A percentile compares a stretch with the other conserved stretches of the same genome.
Evolutionary conservation across 2,797 vertebrate species (phyloP).

Genomic region (Malurus splendens): DNA sequence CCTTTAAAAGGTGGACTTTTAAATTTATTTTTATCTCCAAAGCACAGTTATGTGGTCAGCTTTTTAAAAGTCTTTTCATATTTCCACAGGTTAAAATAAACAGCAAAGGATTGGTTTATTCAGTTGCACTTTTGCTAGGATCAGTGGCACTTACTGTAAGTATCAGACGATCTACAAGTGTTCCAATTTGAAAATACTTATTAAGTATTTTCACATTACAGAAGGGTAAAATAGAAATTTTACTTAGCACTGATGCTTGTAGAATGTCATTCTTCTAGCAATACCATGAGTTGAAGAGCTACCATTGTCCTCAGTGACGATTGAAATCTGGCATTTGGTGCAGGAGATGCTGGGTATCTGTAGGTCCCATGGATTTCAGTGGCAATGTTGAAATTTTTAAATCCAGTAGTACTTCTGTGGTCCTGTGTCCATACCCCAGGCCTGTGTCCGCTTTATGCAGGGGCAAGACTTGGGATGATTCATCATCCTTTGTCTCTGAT

Average conservation of each 20-base stretch:
- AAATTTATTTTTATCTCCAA: background rate
- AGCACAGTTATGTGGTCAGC: background rate
- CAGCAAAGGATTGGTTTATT: constrained; percentile 91
- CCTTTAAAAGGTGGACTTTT: background rate
- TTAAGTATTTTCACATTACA: background rate
- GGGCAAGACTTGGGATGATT: background rate
- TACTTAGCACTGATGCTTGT: background rate
- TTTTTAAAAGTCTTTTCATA: background rate
- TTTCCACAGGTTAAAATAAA: constrained; percentile 88
- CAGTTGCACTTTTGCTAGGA: constrained; percentile 89
- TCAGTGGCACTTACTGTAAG: constrained; percentile 95
- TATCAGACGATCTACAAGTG: background rate
- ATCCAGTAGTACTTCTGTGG: background rate
- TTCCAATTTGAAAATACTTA: background rate
- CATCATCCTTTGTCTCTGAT: background rate
- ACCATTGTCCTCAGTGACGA: background rate
- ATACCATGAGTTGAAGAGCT: background rate
- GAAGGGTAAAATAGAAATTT: background rate
- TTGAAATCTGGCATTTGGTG: background rate
- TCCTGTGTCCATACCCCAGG: background rate
- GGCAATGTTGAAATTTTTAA: background rate
- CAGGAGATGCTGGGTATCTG: background rate
- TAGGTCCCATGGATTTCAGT: background rate
- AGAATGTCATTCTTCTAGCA: background rate
- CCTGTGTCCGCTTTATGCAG: background rate